Evolutionary conservation across 92 coral and sea anemone genomes (phyloP).

Genomic region (Pocillopora meandrina): DNA sequence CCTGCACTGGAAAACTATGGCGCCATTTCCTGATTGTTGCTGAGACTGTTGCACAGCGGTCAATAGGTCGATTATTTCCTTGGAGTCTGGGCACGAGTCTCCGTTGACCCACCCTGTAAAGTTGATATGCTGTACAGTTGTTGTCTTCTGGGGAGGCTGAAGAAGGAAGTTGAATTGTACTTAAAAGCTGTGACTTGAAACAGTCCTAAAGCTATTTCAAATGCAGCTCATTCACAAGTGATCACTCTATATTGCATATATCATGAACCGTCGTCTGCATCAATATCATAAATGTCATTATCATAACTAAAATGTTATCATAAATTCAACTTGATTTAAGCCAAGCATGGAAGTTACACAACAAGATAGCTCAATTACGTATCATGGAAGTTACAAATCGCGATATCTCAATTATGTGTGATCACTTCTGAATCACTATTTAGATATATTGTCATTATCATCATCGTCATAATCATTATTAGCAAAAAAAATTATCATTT

Average conservation of each 20-base stretch:
- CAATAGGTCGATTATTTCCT: slow-evolving; percentile 6
- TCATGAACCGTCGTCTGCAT: too few species aligned
- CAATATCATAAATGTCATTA: too few species aligned
- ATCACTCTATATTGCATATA: not conserved
- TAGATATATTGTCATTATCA: too few species aligned
- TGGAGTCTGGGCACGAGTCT: slow-evolving; percentile 18
- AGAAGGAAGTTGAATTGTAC: not conserved
- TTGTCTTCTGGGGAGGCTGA: not conserved
- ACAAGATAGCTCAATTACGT: too few species aligned
- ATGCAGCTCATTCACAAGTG: not conserved
- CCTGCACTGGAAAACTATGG: slow-evolving; percentile 31
- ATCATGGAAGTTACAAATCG: too few species aligned
- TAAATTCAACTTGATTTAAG: too few species aligned
- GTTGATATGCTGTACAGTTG: slow-evolving; percentile 9
- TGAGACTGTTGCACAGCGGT: not conserved
- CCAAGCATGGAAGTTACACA: too few species aligned
- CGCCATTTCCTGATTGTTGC: slow-evolving; percentile 10
- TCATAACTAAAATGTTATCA: too few species aligned
- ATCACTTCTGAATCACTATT: too few species aligned
- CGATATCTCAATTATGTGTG: too few species aligned
- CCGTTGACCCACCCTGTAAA: slow-evolving; percentile 5
- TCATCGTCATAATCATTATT: too few species aligned
- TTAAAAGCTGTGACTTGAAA: not conserved
- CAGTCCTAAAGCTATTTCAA: not conserved
- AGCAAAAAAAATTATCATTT: too few species aligned